These are phyloP conservation scores for Drosophila mayaguana DNA, from an alignment of 2,888 invertebrate genomes.

Conservation along the genomic window DNA sequence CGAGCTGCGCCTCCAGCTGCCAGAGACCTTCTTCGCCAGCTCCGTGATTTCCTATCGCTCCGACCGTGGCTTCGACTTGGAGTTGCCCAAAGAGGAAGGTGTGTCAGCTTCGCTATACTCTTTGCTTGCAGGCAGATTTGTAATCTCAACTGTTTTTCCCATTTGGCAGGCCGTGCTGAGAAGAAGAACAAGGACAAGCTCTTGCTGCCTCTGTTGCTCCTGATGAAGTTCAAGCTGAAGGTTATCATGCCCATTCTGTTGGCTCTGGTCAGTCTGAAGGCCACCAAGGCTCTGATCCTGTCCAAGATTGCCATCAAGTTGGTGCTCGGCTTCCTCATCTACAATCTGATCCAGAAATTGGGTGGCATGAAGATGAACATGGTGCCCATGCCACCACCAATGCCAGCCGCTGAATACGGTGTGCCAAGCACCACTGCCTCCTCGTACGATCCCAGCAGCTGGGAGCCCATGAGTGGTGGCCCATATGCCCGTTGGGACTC, in stretches of 20 bases:
- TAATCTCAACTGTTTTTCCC: not conserved
- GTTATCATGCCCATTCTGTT: slow-evolving; percentile 93
- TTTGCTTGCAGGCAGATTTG: not conserved
- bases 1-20: slow-evolving; percentile 90
- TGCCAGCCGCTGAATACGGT: slow-evolving; percentile 89
- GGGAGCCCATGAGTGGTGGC: slow-evolving; percentile 90
- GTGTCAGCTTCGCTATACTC: slow-evolving; percentile 39
- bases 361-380: slow-evolving; percentile 92
- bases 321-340: slow-evolving; percentile 92
- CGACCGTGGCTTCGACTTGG: slow-evolving; percentile 88
- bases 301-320: slow-evolving; percentile 93
- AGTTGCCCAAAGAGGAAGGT: slow-evolving; percentile 86
- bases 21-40: slow-evolving; percentile 89
- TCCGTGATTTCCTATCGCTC: slow-evolving; percentile 89
- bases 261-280: slow-evolving; percentile 91
- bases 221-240: slow-evolving; percentile 93
- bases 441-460: slow-evolving; percentile 89
- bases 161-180: slow-evolving; percentile 90
- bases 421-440: slow-evolving; percentile 89
- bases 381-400: slow-evolving; percentile 87
- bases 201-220: slow-evolving; percentile 90
- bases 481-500: slow-evolving; percentile 93
- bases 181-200: slow-evolving; percentile 92
- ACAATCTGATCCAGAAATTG: slow-evolving; percentile 92
- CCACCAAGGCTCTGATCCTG: slow-evolving; percentile 92